Base-by-base conservation (phyloP, 2,888 invertebrate genomes). In the Harpagoxenus sublaevis region DNA sequence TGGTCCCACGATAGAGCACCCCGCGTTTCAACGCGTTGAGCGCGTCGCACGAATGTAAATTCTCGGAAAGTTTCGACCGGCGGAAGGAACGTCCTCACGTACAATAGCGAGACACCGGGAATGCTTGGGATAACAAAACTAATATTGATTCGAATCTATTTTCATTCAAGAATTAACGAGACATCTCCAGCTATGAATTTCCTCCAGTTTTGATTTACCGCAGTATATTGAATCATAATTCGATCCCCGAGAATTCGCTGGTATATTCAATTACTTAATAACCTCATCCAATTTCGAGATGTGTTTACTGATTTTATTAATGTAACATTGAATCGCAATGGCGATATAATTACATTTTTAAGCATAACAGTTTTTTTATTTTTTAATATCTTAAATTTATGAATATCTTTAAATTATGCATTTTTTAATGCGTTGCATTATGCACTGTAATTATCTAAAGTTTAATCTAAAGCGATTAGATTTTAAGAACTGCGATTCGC, bases 111-210 rank as follows among this genome's bases (percentile, higher is more conserved):
- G 57, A 10, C 53, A 45, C 31, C 45, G 57, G 55, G 9, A 45
- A 28, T 45, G 75, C 79, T 81, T 60, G 77, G 75, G 35, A 74
- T 81, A 81, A 81, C 79, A 75, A 75, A 81, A 74, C 79, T 79
- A 75, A 75, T 75, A 81, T 81, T 81, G 75, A 74, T 48, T 79
- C 23, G 35, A 45, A 45, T 74, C 35, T 79, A 74, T 45, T 79
- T 79, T 74, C 57, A 48, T 62, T 35, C 45, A 39, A 62, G 48
- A 81, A 75, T 75, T 60, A 74, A 15, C 60, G 35, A 39, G 23
- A 23, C 79, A 57, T 23, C 10, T 71, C 6, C 45, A 28, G 15
- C n/a, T 60, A 23, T 45, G 39, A 78, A 45, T 57, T 73, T 73
- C 9, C 51, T 35, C 48, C 3, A 42, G 45, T 45, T 70, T 55